phyloP scores from a whole-genome alignment of 2,888 invertebrate genomes.

The Drosophila parthenogenetica region DNA sequence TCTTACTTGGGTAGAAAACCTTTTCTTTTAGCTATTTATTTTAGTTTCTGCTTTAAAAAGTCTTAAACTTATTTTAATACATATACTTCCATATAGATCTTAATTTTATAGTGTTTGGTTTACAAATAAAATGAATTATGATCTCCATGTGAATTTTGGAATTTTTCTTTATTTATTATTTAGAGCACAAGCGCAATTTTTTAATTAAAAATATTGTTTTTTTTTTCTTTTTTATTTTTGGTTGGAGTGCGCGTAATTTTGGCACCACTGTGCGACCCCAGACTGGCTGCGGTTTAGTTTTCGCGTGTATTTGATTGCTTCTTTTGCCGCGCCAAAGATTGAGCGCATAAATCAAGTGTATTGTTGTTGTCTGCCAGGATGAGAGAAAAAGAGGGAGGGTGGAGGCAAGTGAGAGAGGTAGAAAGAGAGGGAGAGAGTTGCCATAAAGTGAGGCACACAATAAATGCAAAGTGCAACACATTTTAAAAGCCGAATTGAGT shows the following conservation, averaged over 20 bases:
- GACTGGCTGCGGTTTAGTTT: slow-evolving; percentile 59
- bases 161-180: not conserved
- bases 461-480: slow-evolving; percentile 31
- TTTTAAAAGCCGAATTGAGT: slow-evolving; percentile 18
- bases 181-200: not conserved
- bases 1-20: no score
- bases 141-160: no score
- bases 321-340: slow-evolving; percentile 58
- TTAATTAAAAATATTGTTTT: slow-evolving; percentile 6
- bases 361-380: slow-evolving; percentile 53
- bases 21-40: no score
- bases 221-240: not conserved
- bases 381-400: not conserved
- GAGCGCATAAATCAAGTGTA: slow-evolving; percentile 67
- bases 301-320: slow-evolving; percentile 59
- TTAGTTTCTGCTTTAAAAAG: no score
- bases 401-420: slow-evolving; percentile 5
- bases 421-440: slow-evolving; percentile 1
- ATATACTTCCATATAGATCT: no score
- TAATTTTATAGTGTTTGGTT: no score
- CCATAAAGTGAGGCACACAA: slow-evolving; percentile 39
- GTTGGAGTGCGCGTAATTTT: not conserved
- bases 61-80: no score
- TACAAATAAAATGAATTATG: no score
- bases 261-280: slow-evolving; percentile 51